Conservation (phyloP, 2,113 vertebrate species). For the Melanerpes aurifrons region DNA sequence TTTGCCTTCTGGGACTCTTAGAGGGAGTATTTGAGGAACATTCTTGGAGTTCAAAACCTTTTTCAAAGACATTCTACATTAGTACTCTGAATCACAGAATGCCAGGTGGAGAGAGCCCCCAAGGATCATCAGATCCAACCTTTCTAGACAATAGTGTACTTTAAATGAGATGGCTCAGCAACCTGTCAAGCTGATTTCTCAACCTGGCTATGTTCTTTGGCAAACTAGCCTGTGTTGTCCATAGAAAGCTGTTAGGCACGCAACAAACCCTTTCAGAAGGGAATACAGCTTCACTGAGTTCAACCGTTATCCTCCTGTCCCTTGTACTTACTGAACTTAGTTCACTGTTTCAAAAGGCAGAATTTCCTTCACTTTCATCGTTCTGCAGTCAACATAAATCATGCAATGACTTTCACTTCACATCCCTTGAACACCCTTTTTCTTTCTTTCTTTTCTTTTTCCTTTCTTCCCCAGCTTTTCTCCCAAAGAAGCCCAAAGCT, state of each 20-base stretch:
- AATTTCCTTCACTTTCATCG: background rate
- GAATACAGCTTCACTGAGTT: background rate
- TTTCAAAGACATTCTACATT: background rate
- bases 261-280: background rate
- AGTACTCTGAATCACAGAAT: background rate
- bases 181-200: too few species aligned
- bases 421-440: background rate
- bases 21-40: constrained; percentile 2
- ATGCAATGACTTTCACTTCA: background rate
- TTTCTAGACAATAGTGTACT: too few species aligned
- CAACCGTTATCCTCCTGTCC: background rate
- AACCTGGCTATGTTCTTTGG: background rate
- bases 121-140: too few species aligned
- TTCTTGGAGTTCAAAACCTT: constrained; percentile 36
- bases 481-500: background rate
- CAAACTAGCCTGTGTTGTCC: background rate
- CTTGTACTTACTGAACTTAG: background rate
- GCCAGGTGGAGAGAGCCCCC: too few species aligned
- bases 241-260: background rate
- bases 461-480: background rate
- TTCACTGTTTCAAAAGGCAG: background rate
- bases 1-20: background rate
- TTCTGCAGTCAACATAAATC: background rate
- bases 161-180: too few species aligned
- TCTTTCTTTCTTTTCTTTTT: background rate